Evolutionary conservation across 2,797 vertebrate genomes (phyloP), one percentile per base, ranked within the genome.

Genomic region (Danio tinwini): DNA sequence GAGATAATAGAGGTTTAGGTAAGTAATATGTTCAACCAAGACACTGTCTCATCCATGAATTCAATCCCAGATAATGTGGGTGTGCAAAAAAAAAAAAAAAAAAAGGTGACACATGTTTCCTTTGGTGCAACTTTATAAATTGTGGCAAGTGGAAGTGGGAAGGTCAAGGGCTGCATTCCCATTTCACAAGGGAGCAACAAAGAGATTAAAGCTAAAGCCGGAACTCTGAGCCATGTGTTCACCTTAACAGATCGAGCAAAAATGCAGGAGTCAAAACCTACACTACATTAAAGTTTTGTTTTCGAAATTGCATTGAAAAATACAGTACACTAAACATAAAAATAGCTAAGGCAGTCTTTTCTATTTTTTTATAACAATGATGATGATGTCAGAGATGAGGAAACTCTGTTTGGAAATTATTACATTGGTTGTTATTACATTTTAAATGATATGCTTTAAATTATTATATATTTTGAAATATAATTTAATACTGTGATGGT

Each of bases 111-210:
- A 56, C 62, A 74, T 50, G 52, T 14, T 12, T 65, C 58, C 21
- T 74, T 74, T 70, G 42, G n/a, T 75, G 40, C 45, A 56, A 63
- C 62, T 69, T 76, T 49, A 52, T 81, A 68, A 79, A 61, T 62
- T 56, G 61, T 39, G 44, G 64, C 71, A 79, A 53, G 39, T 76
- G 65, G 47, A 47, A 80, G 75, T 76, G 21, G 39, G 68, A 68
- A 81, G 71, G 65, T 85, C 69, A 77, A 69, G 29, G 64, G 52
- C 17, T n/a, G 29, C 62, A 9, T 62, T 63, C 47, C 13, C 58
- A 62, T 71, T 71, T 44, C 76, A 62, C 10, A 1, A 71, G 67
- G 76, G 67, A 78, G 37, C 67, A 29, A 71, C 45, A 78, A 78
- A 71, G 37, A 59, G 53, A 49, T 55, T 65, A 49, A 50, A 52